Percentiles rank a stretch among this genome's conserved stretches.
Evolutionary conservation across 2,888 invertebrate genomes (phyloP).

Genomic region (Ferrisia virgata): DNA sequence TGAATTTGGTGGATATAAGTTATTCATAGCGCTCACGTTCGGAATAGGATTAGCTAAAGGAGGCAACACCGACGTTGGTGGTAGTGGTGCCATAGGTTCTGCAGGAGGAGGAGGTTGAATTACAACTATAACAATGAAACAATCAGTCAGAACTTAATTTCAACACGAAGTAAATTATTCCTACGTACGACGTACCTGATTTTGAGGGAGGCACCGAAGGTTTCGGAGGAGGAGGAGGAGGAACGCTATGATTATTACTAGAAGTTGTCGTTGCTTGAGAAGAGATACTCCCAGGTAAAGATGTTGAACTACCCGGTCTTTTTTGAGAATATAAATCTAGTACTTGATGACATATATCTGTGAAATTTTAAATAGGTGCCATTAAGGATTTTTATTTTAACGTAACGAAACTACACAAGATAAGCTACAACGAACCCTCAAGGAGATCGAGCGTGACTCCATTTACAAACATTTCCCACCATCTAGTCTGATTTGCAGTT

Average conservation of each 20-base stretch:
- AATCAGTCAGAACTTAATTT: not conserved
- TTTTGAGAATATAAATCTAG: constrained; percentile 85
- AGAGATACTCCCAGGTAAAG: constrained; percentile 49
- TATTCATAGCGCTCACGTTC: constrained; percentile 13
- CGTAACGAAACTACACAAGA: not conserved
- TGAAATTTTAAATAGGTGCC: constrained; percentile 47
- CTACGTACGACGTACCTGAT: not conserved
- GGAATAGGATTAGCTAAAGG: constrained; percentile 37
- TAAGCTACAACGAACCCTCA: constrained; percentile 61
- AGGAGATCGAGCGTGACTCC: constrained; percentile 90
- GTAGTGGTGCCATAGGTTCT: constrained; percentile 43
- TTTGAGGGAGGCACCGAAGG: constrained; percentile 42
- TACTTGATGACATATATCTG: constrained; percentile 93
- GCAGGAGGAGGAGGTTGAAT: constrained; percentile 45
- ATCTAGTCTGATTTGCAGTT: constrained; percentile 70
- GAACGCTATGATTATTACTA: constrained; percentile 41
- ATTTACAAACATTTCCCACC: constrained; percentile 99
- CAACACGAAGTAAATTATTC: not conserved
- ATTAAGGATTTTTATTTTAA: not conserved
- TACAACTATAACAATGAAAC: constrained; percentile 10
- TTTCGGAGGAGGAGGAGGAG: constrained; percentile 13
- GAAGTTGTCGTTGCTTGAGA: constrained; percentile 45
- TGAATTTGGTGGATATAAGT: not conserved
- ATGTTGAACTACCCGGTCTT: not conserved
- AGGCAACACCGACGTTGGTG: constrained; percentile 43